Conservation (phyloP, 2,113 vertebrate genomes). For the Numida meleagris region DNA sequence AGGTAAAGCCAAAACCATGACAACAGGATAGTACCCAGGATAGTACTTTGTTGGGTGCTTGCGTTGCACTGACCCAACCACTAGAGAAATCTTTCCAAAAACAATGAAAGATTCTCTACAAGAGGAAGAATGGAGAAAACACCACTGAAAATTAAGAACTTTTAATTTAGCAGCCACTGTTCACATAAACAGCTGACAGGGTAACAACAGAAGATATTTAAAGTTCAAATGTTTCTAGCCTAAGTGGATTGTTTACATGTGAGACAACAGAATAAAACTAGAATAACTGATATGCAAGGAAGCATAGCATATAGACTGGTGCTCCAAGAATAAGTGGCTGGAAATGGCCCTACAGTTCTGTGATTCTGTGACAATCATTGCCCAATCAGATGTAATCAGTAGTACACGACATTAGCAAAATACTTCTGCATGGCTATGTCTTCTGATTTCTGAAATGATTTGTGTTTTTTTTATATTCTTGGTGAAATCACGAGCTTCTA, state of each 20-base stretch:
- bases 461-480: neutral
- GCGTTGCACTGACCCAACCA: neutral
- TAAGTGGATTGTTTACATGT: neutral
- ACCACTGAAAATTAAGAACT: neutral
- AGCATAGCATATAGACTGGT: neutral
- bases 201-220: neutral
- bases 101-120: neutral
- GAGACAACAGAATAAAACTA: neutral
- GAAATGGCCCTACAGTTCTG: neutral
- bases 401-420: neutral
- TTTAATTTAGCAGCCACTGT: neutral
- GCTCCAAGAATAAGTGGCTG: neutral
- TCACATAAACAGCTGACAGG: neutral
- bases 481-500: constrained; percentile 23
- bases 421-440: neutral
- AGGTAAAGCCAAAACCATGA: neutral
- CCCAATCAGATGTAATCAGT: neutral
- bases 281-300: neutral
- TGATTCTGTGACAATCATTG: neutral
- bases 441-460: neutral
- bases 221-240: neutral
- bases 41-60: neutral
- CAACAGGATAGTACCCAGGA: neutral
- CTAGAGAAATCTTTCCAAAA: neutral
- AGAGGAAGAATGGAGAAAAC: neutral